Conservation (phyloP, 2,888 invertebrate species). For the Odontocolon sp. region DNA sequence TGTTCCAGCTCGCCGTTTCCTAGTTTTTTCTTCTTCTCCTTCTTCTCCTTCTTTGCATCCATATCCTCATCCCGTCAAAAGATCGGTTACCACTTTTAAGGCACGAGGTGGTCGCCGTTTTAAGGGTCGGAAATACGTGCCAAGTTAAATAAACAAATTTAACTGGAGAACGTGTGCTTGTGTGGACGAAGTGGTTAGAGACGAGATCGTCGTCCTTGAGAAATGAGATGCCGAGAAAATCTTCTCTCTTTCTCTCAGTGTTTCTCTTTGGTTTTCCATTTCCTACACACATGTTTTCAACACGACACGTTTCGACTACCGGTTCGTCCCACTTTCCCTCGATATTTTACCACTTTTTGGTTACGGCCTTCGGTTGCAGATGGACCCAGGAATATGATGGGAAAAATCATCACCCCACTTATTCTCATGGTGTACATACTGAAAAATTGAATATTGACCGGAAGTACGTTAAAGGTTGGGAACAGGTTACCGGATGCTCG, state of each 20-base stretch:
- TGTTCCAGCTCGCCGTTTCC: slow-evolving; percentile 25
- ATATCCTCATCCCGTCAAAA: slow-evolving; percentile 14
- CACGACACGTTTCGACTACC: slow-evolving; percentile 34
- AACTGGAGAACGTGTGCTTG: slow-evolving; percentile 29
- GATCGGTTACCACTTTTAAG: slow-evolving; percentile 60
- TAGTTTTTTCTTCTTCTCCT: slow-evolving; percentile 2
- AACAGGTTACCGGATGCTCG: slow-evolving; percentile 52
- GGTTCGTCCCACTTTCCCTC: slow-evolving; percentile 17
- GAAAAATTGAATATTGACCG: slow-evolving; percentile 42
- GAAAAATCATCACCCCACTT: slow-evolving; percentile 31
- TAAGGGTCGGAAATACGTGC: slow-evolving; percentile 54
- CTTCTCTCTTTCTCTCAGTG: slow-evolving; percentile 14
- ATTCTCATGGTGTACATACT: neutral
- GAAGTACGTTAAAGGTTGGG: slow-evolving; percentile 38
- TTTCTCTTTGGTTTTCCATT: slow-evolving; percentile 39
- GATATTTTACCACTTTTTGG: slow-evolving; percentile 37
- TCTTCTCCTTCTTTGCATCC: slow-evolving; percentile 5
- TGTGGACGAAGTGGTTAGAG: slow-evolving; percentile 31
- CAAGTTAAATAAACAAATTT: slow-evolving; percentile 64
- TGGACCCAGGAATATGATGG: slow-evolving; percentile 16
- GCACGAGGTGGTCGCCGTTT: slow-evolving; percentile 16
- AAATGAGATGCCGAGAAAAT: slow-evolving; percentile 24
- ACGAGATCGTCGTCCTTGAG: neutral
- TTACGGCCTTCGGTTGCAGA: slow-evolving; percentile 20
- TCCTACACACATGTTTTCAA: slow-evolving; percentile 53